phyloP scores from a whole-genome alignment of 2,797 vertebrate genomes.

The Astyanax mexicanus region DNA sequence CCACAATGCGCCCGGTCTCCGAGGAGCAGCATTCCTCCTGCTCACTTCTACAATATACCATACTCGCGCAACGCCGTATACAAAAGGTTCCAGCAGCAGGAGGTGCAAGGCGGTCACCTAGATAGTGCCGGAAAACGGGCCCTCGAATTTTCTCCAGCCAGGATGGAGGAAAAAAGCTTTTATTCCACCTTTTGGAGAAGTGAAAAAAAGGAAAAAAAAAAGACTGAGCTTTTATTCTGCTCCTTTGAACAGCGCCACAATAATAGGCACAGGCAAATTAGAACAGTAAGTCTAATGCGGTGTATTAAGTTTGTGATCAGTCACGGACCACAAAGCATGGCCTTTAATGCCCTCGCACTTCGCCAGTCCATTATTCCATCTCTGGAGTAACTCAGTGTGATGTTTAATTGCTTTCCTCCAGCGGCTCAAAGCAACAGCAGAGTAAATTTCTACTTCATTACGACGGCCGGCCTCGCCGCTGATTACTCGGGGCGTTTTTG shows the following conservation, averaged over 20 bases:
- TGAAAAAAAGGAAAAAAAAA: too few relatives aligned
- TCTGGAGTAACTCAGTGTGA: conserved; percentile 42
- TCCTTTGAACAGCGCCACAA: conserved; percentile 42
- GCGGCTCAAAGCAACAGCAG: conserved; percentile 32
- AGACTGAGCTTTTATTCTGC: conserved; percentile 26
- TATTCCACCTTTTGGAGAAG: background rate
- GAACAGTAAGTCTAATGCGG: conserved; percentile 41
- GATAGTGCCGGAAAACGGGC: conserved; percentile 8
- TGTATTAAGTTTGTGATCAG: conserved; percentile 41
- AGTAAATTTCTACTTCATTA: conserved; percentile 48
- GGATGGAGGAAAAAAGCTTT: background rate
- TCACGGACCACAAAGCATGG: conserved; percentile 35
- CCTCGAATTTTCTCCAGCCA: background rate
- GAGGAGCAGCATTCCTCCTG: conserved; percentile 34
- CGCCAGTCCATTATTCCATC: conserved; percentile 44
- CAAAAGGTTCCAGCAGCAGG: background rate
- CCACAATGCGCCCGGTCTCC: conserved; percentile 58
- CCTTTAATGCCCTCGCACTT: conserved; percentile 30
- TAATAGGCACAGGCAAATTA: conserved; percentile 40
- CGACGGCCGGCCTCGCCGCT: conserved; percentile 18
- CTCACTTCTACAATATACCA: background rate
- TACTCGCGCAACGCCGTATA: background rate
- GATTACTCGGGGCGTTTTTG: conserved; percentile 31
- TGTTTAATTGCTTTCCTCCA: conserved; percentile 50
- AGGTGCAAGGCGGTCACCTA: conserved; percentile 15